phyloP scores from a whole-genome alignment of 2,888 invertebrate species.

The Conchocele bisecta region DNA sequence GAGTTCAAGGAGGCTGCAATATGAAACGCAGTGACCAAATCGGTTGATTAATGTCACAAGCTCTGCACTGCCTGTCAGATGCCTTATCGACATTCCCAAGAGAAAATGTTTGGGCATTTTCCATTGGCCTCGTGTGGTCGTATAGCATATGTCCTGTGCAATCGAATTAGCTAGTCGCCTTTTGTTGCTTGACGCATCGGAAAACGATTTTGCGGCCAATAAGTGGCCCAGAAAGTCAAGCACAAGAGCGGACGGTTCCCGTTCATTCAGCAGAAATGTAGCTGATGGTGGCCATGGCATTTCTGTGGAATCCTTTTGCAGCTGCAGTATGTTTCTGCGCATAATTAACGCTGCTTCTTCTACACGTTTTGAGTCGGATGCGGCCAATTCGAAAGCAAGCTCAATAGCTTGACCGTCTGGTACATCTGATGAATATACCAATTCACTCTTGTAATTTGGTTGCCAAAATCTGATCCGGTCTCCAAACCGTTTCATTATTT shows the following conservation, averaged over 20 bases:
- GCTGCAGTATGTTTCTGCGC: not conserved
- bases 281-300: constrained; percentile 26
- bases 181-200: not conserved
- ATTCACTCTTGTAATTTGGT: constrained; percentile 6
- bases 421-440: constrained; percentile 19
- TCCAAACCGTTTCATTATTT: constrained; percentile 17
- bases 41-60: constrained; percentile 43
- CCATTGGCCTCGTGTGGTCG: constrained; percentile 15
- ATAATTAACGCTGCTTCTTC: constrained; percentile 22
- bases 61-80: constrained; percentile 53
- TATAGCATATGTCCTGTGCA: constrained; percentile 24
- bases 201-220: constrained; percentile 1
- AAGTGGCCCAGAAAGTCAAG: not conserved
- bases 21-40: constrained; percentile 41
- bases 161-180: constrained; percentile 6
- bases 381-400: constrained; percentile 17
- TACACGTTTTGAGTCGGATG: constrained; percentile 12
- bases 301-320: not conserved
- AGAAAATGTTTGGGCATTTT: constrained; percentile 19
- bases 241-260: not conserved
- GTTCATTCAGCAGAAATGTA: not conserved
- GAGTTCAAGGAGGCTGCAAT: constrained; percentile 26
- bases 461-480: constrained; percentile 16
- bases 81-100: constrained; percentile 13
- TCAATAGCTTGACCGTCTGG: constrained; percentile 22